A percentile compares a stretch with the other conserved stretches of the same genome.
Conservation (phyloP, 2,797 vertebrate species). For the Aselliscus stoliczkanus region DNA sequence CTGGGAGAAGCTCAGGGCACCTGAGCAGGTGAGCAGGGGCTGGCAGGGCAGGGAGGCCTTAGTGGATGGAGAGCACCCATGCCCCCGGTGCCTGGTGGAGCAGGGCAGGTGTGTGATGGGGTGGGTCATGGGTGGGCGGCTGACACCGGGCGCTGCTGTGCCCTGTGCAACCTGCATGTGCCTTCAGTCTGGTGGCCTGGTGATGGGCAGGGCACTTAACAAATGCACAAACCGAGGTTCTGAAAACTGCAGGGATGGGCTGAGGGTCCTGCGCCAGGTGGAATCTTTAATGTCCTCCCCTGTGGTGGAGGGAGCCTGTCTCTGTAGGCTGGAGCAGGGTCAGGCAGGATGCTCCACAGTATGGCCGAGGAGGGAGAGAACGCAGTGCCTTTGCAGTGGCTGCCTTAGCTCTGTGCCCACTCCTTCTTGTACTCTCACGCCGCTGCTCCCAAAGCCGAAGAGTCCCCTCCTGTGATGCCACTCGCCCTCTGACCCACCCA, state of each 20-base stretch:
- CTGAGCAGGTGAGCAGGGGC: not conserved
- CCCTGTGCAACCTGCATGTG: rapidly evolving
- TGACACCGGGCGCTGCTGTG: not conserved
- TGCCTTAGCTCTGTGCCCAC: not conserved
- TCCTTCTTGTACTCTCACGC: not conserved
- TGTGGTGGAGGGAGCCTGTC: not conserved
- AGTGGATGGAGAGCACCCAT: not conserved
- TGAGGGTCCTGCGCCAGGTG: not conserved
- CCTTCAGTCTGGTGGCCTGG: not conserved
- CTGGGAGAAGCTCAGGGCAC: not conserved
- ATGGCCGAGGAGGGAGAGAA: not conserved
- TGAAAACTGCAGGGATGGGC: not conserved
- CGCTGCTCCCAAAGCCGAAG: not conserved
- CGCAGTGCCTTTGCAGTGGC: not conserved
- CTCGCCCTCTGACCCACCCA: not conserved
- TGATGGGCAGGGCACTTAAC: not conserved
- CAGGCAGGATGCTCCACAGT: not conserved
- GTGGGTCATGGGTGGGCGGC: not conserved
- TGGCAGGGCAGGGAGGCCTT: not conserved
- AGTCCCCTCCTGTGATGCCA: not conserved
- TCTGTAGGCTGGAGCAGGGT: not conserved
- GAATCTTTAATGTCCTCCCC: not conserved
- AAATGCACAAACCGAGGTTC: not conserved
- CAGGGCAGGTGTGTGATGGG: not conserved
- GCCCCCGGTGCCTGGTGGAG: not conserved